These are phyloP conservation scores for Pedetes capensis DNA, from an alignment of 2,113 vertebrate genomes.

Conservation along the genomic window DNA sequence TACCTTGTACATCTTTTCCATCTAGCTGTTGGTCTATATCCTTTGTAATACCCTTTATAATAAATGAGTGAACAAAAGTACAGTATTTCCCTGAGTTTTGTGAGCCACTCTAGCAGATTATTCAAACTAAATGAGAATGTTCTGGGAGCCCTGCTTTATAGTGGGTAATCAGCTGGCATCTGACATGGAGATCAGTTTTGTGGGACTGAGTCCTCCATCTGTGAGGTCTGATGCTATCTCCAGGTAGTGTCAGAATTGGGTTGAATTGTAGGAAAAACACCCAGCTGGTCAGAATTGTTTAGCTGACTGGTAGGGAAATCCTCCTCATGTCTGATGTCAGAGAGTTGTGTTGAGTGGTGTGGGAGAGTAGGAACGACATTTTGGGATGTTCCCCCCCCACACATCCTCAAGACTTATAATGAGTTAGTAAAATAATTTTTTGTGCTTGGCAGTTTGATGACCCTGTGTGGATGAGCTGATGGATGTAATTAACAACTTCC, in stretches of 20 bases:
- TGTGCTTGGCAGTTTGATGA: not conserved
- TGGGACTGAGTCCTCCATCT: not conserved
- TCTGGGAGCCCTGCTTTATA: not conserved
- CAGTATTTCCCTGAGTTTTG: not conserved
- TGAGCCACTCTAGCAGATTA: not conserved
- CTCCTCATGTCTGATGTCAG: not conserved
- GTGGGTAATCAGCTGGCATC: not conserved
- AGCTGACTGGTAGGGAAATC: not conserved
- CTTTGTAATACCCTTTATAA: not conserved
- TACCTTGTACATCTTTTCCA: not conserved
- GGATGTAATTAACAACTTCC: not conserved
- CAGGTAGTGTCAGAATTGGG: not conserved
- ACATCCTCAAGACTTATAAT: not conserved
- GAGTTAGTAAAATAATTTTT: too few species aligned
- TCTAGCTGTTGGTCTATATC: not conserved
- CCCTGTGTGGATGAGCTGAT: not conserved
- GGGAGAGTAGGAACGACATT: not conserved
- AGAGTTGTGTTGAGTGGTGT: not conserved
- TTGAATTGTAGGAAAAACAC: not conserved
- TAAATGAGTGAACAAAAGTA: not conserved
- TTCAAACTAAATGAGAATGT: not conserved
- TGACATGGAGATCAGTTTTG: not conserved
- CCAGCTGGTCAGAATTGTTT: not conserved
- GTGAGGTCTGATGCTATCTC: not conserved
- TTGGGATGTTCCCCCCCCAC: not conserved